Percentiles rank a stretch among this genome's conserved stretches.
These are phyloP conservation scores for Spheniscus humboldti DNA, from an alignment of 2,797 vertebrate genomes.

Conservation along the genomic window DNA sequence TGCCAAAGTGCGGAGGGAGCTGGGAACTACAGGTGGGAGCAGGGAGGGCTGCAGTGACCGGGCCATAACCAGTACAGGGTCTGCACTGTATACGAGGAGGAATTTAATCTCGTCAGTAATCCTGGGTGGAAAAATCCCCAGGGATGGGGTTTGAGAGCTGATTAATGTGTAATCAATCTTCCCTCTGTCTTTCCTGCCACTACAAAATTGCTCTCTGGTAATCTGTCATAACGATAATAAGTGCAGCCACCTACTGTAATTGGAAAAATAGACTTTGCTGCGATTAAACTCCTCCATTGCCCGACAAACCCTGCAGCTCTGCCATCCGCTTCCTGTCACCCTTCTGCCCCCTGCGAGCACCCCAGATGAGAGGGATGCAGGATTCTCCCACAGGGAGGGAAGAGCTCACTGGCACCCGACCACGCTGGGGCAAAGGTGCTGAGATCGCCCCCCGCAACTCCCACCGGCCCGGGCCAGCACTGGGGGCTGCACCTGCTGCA, in stretches of 20 bases:
- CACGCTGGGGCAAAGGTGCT: accelerated
- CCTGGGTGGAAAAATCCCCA: neutral
- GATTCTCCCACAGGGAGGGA: neutral
- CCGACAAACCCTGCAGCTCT: neutral
- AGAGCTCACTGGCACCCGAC: accelerated
- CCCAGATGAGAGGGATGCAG: neutral
- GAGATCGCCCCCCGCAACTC: neutral
- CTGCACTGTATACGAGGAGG: neutral
- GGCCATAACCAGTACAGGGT: neutral
- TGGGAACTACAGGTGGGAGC: neutral
- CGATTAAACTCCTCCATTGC: neutral
- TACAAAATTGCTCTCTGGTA: neutral
- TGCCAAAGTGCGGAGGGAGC: neutral
- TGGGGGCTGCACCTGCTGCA: neutral
- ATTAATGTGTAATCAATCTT: slow-evolving; percentile 18
- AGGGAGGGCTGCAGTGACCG: neutral
- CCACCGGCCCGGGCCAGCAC: neutral
- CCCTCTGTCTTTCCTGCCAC: slow-evolving; percentile 7
- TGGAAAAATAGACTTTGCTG: slow-evolving; percentile 48
- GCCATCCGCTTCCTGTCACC: neutral
- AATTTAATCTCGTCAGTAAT: neutral
- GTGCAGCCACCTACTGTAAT: slow-evolving; percentile 58
- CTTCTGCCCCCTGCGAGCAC: accelerated
- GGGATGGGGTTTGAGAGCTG: neutral
- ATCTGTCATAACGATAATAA: slow-evolving; percentile 46